Percentiles rank a stretch among this genome's conserved stretches.
phyloP scores from a whole-genome alignment of 2,888 invertebrate species.

The Aphodius sticticus region DNA sequence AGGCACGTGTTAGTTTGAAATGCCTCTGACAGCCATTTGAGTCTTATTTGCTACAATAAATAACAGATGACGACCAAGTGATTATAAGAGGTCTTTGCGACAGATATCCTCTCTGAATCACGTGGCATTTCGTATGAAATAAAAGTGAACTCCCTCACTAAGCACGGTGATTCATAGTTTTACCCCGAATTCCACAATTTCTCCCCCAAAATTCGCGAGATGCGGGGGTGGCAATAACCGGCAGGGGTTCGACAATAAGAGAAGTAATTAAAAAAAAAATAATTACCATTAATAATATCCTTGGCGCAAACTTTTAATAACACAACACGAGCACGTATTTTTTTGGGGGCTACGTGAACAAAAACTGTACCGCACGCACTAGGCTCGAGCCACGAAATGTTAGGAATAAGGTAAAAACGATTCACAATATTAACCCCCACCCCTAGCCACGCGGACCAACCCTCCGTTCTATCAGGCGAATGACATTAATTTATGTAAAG shows the following conservation, averaged over 20 bases:
- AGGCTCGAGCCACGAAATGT: conserved; percentile 42
- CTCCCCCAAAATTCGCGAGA: conserved; percentile 4
- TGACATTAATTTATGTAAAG: conserved; percentile 27
- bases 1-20: too few species aligned
- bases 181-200: conserved; percentile 5
- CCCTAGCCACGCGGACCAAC: conserved; percentile 23
- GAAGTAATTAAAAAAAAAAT: not conserved
- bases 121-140: conserved; percentile 13
- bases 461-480: conserved; percentile 11
- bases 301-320: not conserved
- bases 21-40: too few species aligned
- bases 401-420: conserved; percentile 44
- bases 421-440: conserved; percentile 46
- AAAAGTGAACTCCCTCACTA: not conserved
- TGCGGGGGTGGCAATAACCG: not conserved
- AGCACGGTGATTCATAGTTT: conserved; percentile 13
- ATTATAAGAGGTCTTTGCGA: conserved; percentile 21
- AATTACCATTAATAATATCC: conserved; percentile 13
- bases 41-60: not conserved
- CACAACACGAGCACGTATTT: not conserved
- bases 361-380: conserved; percentile 32
- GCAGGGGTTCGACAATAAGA: conserved; percentile 1
- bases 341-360: conserved; percentile 27
- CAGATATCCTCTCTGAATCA: conserved; percentile 30
- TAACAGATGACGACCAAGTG: not conserved